These are phyloP conservation scores for Pherbina coryleti DNA, from an alignment of 2,888 invertebrate genomes.

Conservation along the genomic window DNA sequence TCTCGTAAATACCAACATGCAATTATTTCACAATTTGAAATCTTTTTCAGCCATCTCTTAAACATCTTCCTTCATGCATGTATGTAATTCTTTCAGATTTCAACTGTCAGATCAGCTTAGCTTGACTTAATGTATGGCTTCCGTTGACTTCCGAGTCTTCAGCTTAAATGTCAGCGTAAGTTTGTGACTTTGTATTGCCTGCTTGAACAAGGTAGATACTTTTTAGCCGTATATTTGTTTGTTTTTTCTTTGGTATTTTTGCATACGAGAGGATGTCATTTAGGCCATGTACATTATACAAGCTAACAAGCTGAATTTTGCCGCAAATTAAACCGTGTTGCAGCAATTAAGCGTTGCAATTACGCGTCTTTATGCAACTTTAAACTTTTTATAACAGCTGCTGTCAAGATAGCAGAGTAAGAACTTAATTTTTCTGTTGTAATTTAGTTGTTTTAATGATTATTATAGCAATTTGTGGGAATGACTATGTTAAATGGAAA, in stretches of 20 bases:
- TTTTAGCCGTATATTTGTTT: not conserved
- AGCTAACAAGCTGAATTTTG: slow-evolving; percentile 5
- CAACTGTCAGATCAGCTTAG: slow-evolving; percentile 22
- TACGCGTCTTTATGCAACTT: slow-evolving; percentile 25
- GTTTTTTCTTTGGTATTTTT: not conserved
- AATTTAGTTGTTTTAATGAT: not conserved
- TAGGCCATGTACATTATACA: not conserved
- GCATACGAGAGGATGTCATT: slow-evolving; percentile 10
- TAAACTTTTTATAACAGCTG: not conserved
- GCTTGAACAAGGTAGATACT: too few relatives aligned
- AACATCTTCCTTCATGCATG: too few relatives aligned
- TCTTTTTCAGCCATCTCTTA: too few relatives aligned
- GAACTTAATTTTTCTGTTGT: not conserved
- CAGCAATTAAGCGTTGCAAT: slow-evolving; percentile 12
- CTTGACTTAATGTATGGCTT: slow-evolving; percentile 33
- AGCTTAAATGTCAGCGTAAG: too few relatives aligned
- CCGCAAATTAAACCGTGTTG: not conserved
- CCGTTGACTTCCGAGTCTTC: slow-evolving; percentile 35
- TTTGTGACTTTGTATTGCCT: too few relatives aligned
- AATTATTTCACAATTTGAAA: too few relatives aligned
- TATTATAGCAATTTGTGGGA: not conserved
- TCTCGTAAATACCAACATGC: too few relatives aligned
- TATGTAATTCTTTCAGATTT: not conserved
- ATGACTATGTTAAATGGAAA: not conserved
- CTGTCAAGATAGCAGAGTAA: not conserved